A percentile compares a stretch with the other conserved stretches of the same genome.
phyloP scores from a whole-genome alignment of 2,797 vertebrate genomes.

The Rhynchotus rufescens region DNA sequence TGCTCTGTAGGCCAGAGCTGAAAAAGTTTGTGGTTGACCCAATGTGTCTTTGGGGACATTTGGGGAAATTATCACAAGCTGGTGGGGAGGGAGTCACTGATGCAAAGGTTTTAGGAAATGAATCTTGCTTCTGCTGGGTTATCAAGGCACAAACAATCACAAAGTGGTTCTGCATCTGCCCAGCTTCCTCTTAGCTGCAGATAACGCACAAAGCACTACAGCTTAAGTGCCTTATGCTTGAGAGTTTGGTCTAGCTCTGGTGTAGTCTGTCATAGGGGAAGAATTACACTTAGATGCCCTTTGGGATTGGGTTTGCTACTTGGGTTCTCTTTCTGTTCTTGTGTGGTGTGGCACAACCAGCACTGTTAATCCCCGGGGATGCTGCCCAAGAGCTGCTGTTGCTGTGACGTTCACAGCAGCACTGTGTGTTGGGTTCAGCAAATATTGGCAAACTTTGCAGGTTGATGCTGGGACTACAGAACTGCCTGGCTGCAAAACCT shows the following conservation, averaged over 20 bases:
- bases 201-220: background rate
- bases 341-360: background rate
- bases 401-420: background rate
- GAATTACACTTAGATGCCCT: background rate
- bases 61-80: background rate
- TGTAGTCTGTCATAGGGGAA: background rate
- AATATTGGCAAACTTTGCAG: accelerated
- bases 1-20: background rate
- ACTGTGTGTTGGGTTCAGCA: accelerated
- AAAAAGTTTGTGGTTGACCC: background rate
- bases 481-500: background rate
- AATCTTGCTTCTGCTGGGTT: background rate
- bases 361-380: background rate
- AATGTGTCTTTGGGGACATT: background rate
- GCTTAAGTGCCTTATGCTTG: background rate
- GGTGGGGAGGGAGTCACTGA: background rate
- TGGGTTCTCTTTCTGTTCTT: background rate
- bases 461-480: background rate
- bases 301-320: background rate
- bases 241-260: background rate
- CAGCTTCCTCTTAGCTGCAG: background rate
- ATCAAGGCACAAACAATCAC: background rate
- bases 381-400: accelerated
- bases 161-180: background rate
- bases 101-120: background rate